Evolutionary conservation across 2,797 vertebrate genomes (phyloP).

Genomic region (Decapterus maruadsi): DNA sequence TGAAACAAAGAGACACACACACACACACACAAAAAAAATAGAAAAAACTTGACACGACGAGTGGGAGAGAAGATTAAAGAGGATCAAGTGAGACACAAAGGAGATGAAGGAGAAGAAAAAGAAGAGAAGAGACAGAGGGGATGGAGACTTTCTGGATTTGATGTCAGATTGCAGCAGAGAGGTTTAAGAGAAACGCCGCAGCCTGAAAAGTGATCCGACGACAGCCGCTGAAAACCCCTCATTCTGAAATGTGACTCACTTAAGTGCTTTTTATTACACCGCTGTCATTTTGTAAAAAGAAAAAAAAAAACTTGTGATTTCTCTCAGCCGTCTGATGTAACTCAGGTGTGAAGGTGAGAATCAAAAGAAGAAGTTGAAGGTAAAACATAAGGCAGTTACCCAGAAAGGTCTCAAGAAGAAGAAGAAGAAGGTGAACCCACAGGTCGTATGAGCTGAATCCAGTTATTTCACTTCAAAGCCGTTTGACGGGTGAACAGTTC

Average conservation of each 20-base stretch:
- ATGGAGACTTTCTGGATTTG: conserved; percentile 3
- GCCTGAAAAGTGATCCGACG: conserved; percentile 7
- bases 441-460: no score
- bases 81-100: conserved; percentile 23
- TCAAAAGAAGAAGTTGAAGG: not conserved
- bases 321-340: not conserved
- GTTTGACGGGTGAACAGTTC: no score
- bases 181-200: not conserved
- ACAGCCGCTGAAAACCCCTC: not conserved
- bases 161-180: conserved; percentile 3
- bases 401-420: no score
- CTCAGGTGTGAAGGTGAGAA: not conserved
- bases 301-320: not conserved
- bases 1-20: not conserved
- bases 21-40: no score
- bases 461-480: no score
- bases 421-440: no score
- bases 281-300: not conserved
- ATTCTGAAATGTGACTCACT: conserved; percentile 3
- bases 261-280: conserved; percentile 2
- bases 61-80: conserved; percentile 41
- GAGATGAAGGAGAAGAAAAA: conserved; percentile 6
- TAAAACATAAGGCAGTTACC: no score
- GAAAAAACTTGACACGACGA: conserved; percentile 21
- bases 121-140: not conserved